phyloP scores from a whole-genome alignment of 2,888 invertebrate genomes.

The Euplagia quadripunctaria region DNA sequence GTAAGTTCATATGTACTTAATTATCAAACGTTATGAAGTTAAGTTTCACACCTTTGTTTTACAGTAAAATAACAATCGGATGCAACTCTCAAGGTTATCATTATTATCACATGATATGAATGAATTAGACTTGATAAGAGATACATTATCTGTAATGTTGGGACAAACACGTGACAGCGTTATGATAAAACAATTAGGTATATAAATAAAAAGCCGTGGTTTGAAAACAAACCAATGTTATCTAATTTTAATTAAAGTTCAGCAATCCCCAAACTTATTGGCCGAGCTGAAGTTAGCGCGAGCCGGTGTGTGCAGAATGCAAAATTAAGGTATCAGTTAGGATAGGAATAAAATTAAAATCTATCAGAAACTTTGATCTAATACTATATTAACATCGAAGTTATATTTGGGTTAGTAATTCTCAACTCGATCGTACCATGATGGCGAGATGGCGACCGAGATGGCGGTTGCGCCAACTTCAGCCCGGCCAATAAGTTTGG shows the following conservation, averaged over 20 bases:
- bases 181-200: conserved; percentile 40
- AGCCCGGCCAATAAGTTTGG: too few relatives aligned
- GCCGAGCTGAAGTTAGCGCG: too few relatives aligned
- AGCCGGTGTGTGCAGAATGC: too few relatives aligned
- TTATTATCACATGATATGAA: conserved; percentile 68
- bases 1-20: neutral
- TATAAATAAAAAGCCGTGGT: conserved; percentile 34
- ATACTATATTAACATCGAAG: too few relatives aligned
- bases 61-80: conserved; percentile 38
- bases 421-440: too few relatives aligned
- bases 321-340: too few relatives aligned
- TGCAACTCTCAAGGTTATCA: conserved; percentile 67
- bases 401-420: too few relatives aligned
- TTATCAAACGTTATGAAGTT: neutral
- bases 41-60: conserved; percentile 4
- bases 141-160: conserved; percentile 54
- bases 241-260: conserved; percentile 3
- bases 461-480: too few relatives aligned
- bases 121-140: conserved; percentile 60
- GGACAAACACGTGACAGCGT: conserved; percentile 44
- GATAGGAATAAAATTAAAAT: too few relatives aligned
- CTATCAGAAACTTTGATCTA: too few relatives aligned
- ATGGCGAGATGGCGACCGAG: too few relatives aligned
- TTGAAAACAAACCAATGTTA: conserved; percentile 35
- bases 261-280: too few relatives aligned